Base-by-base conservation (phyloP, 1,140 invertebrate species). In the Lysiphlebus fabarum region DNA sequence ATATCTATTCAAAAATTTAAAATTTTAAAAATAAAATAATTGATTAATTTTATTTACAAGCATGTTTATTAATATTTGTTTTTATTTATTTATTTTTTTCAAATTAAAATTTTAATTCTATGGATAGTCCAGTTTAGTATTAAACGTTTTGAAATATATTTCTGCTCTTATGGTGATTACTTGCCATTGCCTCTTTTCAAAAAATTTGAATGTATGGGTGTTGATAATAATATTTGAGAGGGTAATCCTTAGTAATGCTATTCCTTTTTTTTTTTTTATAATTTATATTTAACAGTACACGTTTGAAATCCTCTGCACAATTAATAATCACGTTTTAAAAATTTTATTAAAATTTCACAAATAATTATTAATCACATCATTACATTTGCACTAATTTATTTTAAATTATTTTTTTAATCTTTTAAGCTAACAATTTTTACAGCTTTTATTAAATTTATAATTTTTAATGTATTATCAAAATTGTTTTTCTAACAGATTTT, bases 401-500 rank as follows among this genome's bases (percentile, higher is more conserved):
- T 26, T 26, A 1, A 4, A 49, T 49, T 43, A 10, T 50, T 44
- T 53, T 53, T 53, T 47, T 41, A 45, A 47, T 38, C 11, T 17
- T 26, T 26, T 26, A 26, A 26, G 17, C 0, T 26, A 26, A 26
- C 17, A 26, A 1, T 2, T 26, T 1, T 26, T 26, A 26, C 17
- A 26, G 17, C 17, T 26, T 26, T 1, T 26, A n/a, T 26, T 26
- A 26, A 26, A 26, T 26, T 1, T 2, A 26, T 2, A 26, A 50
- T 48, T 6, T 17, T 7, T 36, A 60, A 2, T 9, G n/a, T 54
- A 42, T 53, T 36, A 40, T 34, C 44, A 56, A 74, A 76, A 76
- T 76, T 76, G 74, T 76, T 76, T 76, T 76, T 76, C 74, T 76
- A 76, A 76, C 73, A 76, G 71, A 69, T 54, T 53, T 26, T 26